These are phyloP conservation scores for Melierax canorus DNA, from an alignment of 2,113 vertebrate species.

Conservation along the genomic window DNA sequence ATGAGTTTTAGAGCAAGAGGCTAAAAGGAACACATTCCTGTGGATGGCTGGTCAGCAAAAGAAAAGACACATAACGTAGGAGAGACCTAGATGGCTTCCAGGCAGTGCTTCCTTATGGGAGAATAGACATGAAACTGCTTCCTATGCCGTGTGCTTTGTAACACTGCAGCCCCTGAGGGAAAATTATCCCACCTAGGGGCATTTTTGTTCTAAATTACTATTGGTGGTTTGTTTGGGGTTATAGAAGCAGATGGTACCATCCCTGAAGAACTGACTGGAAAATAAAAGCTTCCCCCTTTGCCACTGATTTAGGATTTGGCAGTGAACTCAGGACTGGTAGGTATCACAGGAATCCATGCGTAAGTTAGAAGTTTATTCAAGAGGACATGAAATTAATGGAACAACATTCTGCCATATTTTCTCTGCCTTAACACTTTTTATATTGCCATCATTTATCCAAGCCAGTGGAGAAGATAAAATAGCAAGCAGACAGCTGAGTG, in stretches of 20 bases:
- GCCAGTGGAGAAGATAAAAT: not conserved
- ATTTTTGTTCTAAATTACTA: not conserved
- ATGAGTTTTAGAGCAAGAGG: not conserved
- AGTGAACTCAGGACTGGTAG: not conserved
- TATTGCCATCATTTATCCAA: not conserved
- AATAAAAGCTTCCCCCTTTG: not conserved
- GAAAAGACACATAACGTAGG: not conserved
- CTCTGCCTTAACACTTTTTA: not conserved
- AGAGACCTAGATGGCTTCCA: not conserved
- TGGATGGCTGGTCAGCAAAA: not conserved
- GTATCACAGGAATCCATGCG: not conserved
- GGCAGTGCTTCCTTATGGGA: not conserved
- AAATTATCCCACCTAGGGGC: not conserved
- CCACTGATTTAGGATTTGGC: not conserved
- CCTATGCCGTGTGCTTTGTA: rapidly evolving
- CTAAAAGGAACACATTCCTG: not conserved
- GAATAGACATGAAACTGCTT: not conserved
- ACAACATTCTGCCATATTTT: not conserved
- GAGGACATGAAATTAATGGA: not conserved
- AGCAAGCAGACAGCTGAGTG: not conserved
- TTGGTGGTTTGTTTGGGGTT: not conserved
- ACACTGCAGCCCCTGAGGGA: not conserved
- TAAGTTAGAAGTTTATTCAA: not conserved
- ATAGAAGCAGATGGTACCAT: not conserved
- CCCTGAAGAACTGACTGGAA: not conserved